Base-by-base conservation (phyloP, 2,113 vertebrate species). In the Oophaga pumilio region DNA sequence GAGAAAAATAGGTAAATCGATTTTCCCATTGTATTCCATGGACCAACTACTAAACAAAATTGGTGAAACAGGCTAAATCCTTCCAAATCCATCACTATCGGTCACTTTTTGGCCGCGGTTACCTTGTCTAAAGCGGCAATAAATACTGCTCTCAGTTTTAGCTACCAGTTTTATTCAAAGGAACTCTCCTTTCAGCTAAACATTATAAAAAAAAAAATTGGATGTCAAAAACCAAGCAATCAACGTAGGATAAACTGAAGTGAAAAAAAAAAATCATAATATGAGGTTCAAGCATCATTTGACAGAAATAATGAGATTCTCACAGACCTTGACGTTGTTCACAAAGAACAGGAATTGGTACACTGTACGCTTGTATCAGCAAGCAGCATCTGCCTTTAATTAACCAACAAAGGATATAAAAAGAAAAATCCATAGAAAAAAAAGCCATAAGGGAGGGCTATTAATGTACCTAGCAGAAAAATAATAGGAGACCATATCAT, bases 291-390 rank as follows among this genome's bases (percentile, higher is more conserved):
- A 49, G 79, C 79, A 43, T 64, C 79, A 82, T 82, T 82, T 82
- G 57, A 64, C 79, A 64, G 33, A 62, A 80, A 82, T 64, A 82
- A 82, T 82, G 79, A 82, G 79, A 82, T 60, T 82, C 6, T 62
- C 79, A 33, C 28, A 49, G 57, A 82, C 57, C 28, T 82, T 49
- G 59, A 60, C 57, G 22, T 60, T 79, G 18, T 57, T 60, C 57
- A 60, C 10, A 43, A 80, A n/a, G 59, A 62, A 43, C 13, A 81
- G 28, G 49, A 28, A 81, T 43, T 43, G 20, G 18, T 49, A n/a
- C 57, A 64, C 43, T 62, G 28, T 82, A 60, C 22, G 26, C 26
- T 60, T 12, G 17, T 43, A 22, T 60, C 57, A 43, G 79, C 28
- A 43, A 82, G 33, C 59, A 82, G 59, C 18, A 62, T 59, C 24